A percentile compares a stretch with the other conserved stretches of the same genome.
These are phyloP conservation scores for Colaptes auratus DNA, from an alignment of 2,113 vertebrate species.

Conservation along the genomic window DNA sequence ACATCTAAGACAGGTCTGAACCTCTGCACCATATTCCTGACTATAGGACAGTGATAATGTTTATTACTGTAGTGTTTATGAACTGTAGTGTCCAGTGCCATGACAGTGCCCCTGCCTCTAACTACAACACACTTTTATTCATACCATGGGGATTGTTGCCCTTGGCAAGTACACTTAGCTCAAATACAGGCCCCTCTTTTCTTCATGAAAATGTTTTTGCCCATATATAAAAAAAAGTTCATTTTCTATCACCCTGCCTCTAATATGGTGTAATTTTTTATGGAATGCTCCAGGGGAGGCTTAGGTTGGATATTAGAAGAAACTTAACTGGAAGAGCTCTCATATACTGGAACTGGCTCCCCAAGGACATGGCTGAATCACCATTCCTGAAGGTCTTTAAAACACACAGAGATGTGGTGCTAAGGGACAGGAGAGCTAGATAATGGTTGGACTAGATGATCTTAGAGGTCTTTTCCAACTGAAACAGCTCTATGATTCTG, in stretches of 20 bases:
- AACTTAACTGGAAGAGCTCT: too few species aligned
- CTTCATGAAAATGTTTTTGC: background rate
- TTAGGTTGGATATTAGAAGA: too few species aligned
- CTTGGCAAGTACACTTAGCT: background rate
- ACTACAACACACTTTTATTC: background rate
- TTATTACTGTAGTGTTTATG: background rate
- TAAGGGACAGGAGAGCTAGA: too few species aligned
- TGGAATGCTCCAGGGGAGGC: background rate
- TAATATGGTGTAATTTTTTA: fast-evolving
- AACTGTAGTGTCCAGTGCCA: background rate
- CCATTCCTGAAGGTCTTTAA: too few species aligned
- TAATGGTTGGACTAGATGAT: too few species aligned
- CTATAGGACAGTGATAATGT: background rate
- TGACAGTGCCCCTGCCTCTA: background rate
- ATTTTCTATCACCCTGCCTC: background rate
- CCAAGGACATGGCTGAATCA: too few species aligned
- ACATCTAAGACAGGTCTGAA: background rate
- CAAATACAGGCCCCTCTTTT: background rate
- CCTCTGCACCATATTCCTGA: background rate
- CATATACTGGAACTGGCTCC: too few species aligned
- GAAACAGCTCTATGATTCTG: background rate
- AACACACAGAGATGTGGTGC: too few species aligned
- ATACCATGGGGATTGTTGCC: background rate
- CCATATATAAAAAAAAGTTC: background rate
- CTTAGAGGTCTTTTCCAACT: too few species aligned